Evolutionary conservation across 2,888 invertebrate genomes (phyloP), one percentile per base, ranked within the genome.

Genomic region (Hydrotaea cyrtoneurina): DNA sequence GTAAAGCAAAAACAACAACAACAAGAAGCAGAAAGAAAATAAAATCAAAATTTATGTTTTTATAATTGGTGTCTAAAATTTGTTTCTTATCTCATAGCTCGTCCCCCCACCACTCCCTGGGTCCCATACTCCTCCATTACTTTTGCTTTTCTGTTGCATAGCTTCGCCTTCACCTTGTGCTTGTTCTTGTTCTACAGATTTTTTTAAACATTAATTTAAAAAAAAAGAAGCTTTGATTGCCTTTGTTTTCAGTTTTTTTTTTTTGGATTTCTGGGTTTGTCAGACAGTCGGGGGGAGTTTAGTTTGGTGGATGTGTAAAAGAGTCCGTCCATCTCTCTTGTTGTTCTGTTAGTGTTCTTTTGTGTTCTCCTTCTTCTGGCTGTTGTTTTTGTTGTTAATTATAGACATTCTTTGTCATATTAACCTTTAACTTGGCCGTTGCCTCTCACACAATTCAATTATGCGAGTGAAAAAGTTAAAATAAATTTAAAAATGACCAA

Each of bases 401-500:
- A 85, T 71, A 77, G 74, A 85, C 76, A 85, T 85, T 85, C 85
- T 85, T 85, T 80, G 79, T 80, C 77, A 85, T 77, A 80, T 85
- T 85, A 85, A 85, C 85, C 85, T 85, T 85, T 85, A 82, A 85
- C 85, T 80, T 77, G 82, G 77, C 79, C 77, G 79, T 82, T 80
- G 69, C 74, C 79, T 59, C 78, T 79, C 79, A 64, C 80, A 80
- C 79, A 82, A 82, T 85, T 85, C 79, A 82, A 85, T 82, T 82
- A 82, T 71, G 74, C 59, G 59, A 53, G 76, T 77, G 31, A 31
- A 55, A 79, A 73, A 74, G 23, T 55, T 76, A 26, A 23, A 74
- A 74, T 21, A 74, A 74, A 55, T 26, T 62, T 74, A 59, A 74
- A 7, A 39, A 15, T 43, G 19, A 66, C 7, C 26, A 59, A 5